Evolutionary conservation across 2,888 invertebrate species (phyloP).

Genomic region (Pyrochroa serraticornis): DNA sequence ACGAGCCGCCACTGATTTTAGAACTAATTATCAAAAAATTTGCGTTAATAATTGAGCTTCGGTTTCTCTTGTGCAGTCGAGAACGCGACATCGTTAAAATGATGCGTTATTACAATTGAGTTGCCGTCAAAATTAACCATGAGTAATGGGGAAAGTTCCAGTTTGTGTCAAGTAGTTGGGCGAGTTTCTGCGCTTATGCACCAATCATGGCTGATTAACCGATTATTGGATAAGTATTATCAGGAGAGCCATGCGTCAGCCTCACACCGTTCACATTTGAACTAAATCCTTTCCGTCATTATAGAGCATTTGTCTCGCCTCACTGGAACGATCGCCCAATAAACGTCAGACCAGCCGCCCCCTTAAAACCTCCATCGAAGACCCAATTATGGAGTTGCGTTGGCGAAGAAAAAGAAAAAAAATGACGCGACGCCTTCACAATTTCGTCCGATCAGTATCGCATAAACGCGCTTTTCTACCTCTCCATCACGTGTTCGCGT

Average conservation of each 20-base stretch:
- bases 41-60: too few species aligned
- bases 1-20: too few species aligned
- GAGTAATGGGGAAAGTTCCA: constrained; percentile 40
- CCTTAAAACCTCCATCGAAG: too few species aligned
- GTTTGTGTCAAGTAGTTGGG: constrained; percentile 31
- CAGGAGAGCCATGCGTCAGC: constrained; percentile 32
- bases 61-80: too few species aligned
- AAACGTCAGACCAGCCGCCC: constrained; percentile 8
- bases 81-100: neutral
- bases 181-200: constrained; percentile 35
- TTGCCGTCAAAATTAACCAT: constrained; percentile 30
- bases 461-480: neutral
- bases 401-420: constrained; percentile 4
- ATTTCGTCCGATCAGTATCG: neutral
- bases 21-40: too few species aligned
- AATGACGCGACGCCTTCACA: too few species aligned
- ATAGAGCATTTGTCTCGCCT: constrained; percentile 9
- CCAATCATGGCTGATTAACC: constrained; percentile 36
- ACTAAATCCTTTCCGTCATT: constrained; percentile 14
- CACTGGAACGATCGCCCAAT: constrained; percentile 5
- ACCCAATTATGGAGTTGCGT: too few species aligned
- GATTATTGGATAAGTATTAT: constrained; percentile 30
- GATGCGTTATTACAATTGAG: constrained; percentile 21
- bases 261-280: constrained; percentile 12
- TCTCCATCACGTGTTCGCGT: neutral